Evolutionary conservation across 2,797 vertebrate species (phyloP), one percentile per base, ranked within the genome.

Genomic region (Graptemys geographica): DNA sequence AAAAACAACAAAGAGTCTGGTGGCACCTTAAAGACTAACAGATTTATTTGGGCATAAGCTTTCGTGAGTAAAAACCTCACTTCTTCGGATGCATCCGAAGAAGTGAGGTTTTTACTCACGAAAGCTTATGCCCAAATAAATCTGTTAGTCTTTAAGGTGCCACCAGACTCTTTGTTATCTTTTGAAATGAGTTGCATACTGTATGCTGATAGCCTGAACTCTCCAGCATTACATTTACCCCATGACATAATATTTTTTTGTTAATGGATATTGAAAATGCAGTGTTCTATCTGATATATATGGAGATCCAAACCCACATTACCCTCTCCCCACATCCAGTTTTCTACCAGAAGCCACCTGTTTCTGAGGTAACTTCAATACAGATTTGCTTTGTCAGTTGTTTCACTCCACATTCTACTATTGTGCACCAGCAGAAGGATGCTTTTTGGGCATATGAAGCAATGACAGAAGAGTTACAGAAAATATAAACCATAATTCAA

Each of bases 221-320:
- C 76, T 69, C 52, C 49, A 83, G 31, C 0, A 6, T 33, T 83
- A 21, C 25, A 18, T 84, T 95, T 90, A 93, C 23, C 33, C 84
- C 59, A 94, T 33, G 44, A 90, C 76, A 94, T 96, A 9, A 91
- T 90, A 89, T 92, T 95, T 92, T 93, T 51, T 83, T 95, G 89
- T 92, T 86, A 95, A 87, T 55, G 87, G 89, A 87, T 96, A 89
- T 79, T 89, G 96, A 88, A 95, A 95, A 96, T 69, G 92, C 82
- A 92, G 49, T 81, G 90, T 94, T 95, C 81, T 44, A 8, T 91
- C 90, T 96, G 90, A 95, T 92, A 94, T 79, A 86, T 69, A 84
- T 69, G 93, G 89, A 96, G 92, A 93, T 49, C 44, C 89, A 92
- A 91, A 89, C 88, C 86, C 86, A 91, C 51, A 84, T 90, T 91